Base-by-base conservation (phyloP, 2,797 vertebrate species). In the Todus mexicanus region DNA sequence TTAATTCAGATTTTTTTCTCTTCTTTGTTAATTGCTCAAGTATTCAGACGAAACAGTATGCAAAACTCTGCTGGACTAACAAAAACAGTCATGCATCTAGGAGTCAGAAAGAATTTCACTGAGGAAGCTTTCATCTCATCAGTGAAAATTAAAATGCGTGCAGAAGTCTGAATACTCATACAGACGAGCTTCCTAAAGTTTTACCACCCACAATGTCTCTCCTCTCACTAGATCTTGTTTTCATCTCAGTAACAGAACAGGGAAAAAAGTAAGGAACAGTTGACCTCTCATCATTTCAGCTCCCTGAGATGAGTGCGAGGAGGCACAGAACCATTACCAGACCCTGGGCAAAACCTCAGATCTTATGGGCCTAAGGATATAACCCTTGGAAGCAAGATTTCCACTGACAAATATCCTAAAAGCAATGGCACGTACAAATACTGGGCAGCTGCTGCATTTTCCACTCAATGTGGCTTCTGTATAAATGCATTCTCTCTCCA, bases 261-360 rank as follows among this genome's bases (percentile, higher is more conserved):
- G 45, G 4, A 4, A 42, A 56, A 53, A 77, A 29, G 5, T 40
- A 68, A 64, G 50, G n/a, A 42, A 70, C 6, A n/a, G 22, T 61
- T 61, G 19, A 71, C 18, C 45, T 64, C 63, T 50, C 43, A 26
- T 12, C n/a, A 13, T 73, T 84, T 76, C 68, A 33, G 26, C 5
- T 57, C 23, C 20, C 37, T 1, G 3, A 69, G 37, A 40, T 27
- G 11, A 74, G 21, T 0, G 0, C 12, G 10, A 86, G 23, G 5
- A 90, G 10, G 42, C 33, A 70, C 15, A 77, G 40, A 91, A 63
- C 7, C 15, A 43, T 10, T 27, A 29, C 14, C 29, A 73, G 65
- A 93, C 77, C 6, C 64, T 35, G 20, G 16, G n/a, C 57, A 84
- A 88, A 77, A 40, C 31, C 57, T 20, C 6, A 1, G 19, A 70